These are phyloP conservation scores for Macrosoma leucophasiata DNA, from an alignment of 2,888 invertebrate species.

Conservation along the genomic window DNA sequence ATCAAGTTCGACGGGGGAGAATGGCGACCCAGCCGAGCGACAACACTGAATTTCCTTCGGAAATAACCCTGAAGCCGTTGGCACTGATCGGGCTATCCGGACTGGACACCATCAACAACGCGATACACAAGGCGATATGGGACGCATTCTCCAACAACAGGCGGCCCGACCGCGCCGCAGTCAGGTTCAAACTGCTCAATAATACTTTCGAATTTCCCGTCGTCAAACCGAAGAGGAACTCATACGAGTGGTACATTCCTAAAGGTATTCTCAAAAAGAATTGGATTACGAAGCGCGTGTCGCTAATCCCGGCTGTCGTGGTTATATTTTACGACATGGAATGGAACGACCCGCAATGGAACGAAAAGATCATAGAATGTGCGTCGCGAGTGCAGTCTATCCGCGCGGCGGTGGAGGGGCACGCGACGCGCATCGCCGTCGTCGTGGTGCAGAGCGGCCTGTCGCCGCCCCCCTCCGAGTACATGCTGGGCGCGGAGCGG, in stretches of 20 bases:
- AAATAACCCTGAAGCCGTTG: slow-evolving; percentile 88
- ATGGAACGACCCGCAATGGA: slow-evolving; percentile 97
- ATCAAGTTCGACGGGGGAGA: slow-evolving; percentile 3
- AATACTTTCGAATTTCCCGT: slow-evolving; percentile 92
- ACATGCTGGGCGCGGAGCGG: slow-evolving; percentile 90
- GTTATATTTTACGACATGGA: slow-evolving; percentile 98
- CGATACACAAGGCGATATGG: slow-evolving; percentile 94
- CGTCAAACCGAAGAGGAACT: slow-evolving; percentile 89
- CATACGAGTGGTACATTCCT: slow-evolving; percentile 96
- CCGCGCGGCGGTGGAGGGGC: slow-evolving; percentile 83
- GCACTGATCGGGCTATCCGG: slow-evolving; percentile 93
- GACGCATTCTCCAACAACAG: slow-evolving; percentile 92
- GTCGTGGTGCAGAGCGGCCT: slow-evolving; percentile 93
- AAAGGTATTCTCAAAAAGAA: slow-evolving; percentile 95
- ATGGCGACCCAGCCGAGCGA: slow-evolving; percentile 77
- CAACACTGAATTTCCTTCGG: slow-evolving; percentile 84
- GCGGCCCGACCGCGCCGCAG: slow-evolving; percentile 85
- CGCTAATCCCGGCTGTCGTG: slow-evolving; percentile 92
- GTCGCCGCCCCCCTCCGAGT: slow-evolving; percentile 86
- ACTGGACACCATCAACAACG: slow-evolving; percentile 88
- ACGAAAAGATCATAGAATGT: slow-evolving; percentile 95
- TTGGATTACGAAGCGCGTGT: slow-evolving; percentile 96
- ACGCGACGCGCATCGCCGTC: slow-evolving; percentile 86
- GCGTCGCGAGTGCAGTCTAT: slow-evolving; percentile 90
- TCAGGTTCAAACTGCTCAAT: slow-evolving; percentile 88